These are phyloP conservation scores for Ceyx cyanopectus DNA, from an alignment of 2,113 vertebrate genomes.

Conservation along the genomic window DNA sequence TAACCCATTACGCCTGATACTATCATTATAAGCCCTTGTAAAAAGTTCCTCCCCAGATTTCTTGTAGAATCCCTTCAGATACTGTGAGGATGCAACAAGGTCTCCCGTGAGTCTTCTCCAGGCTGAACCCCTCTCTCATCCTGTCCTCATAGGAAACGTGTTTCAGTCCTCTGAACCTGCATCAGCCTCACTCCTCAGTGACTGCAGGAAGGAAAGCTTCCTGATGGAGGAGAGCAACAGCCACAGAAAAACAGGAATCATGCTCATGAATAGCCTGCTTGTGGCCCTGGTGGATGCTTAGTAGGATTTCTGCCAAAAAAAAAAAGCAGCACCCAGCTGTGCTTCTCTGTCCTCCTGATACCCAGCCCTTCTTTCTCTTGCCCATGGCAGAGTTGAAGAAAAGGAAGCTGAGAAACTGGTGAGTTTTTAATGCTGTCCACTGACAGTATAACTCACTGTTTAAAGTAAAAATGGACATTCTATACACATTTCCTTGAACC, in stretches of 20 bases:
- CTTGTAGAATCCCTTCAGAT: too few relatives aligned
- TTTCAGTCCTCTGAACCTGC: too few relatives aligned
- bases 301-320: not conserved
- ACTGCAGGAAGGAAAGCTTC: not conserved
- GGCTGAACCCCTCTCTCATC: too few relatives aligned
- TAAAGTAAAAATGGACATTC: not conserved
- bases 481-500: not conserved
- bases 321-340: not conserved
- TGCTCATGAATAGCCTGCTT: not conserved
- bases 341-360: not conserved
- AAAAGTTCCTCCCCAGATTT: too few relatives aligned
- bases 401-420: not conserved
- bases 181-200: rapidly evolving
- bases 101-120: too few relatives aligned
- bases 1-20: too few relatives aligned
- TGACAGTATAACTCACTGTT: conserved; percentile 4
- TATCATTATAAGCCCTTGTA: too few relatives aligned
- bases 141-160: too few relatives aligned
- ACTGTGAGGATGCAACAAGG: too few relatives aligned
- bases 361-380: not conserved
- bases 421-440: conserved; percentile 3
- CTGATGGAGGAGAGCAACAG: not conserved
- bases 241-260: rapidly evolving
- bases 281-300: not conserved
- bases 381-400: not conserved